Percentiles rank a stretch among this genome's conserved stretches.
Conservation (phyloP, 2,888 invertebrate genomes). For the Eugnorisma glareosa region DNA sequence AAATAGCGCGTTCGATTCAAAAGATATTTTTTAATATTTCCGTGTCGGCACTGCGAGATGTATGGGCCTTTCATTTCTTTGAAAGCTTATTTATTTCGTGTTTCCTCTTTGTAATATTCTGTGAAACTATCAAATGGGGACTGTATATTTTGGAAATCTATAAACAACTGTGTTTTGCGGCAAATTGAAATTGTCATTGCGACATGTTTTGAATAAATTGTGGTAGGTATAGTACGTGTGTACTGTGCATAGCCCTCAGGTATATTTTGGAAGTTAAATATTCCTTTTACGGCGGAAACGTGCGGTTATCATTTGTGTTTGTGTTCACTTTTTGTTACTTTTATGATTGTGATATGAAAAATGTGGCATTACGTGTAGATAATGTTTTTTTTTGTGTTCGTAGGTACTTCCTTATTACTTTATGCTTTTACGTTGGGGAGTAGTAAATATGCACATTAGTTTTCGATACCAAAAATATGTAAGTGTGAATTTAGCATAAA, state of each 20-base stretch:
- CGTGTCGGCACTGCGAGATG: conserved; percentile 52
- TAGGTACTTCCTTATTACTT: conserved; percentile 48
- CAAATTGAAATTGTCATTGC: conserved; percentile 58
- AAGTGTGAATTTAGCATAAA: background rate
- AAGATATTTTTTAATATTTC: conserved; percentile 74
- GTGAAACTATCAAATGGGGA: conserved; percentile 63
- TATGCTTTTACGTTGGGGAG: conserved; percentile 8
- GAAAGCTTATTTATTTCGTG: conserved; percentile 68
- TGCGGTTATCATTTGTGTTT: conserved; percentile 62
- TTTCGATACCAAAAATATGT: background rate
- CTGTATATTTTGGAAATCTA: conserved; percentile 40
- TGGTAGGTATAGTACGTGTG: conserved; percentile 17
- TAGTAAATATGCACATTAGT: background rate
- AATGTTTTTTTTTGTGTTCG: conserved; percentile 35
- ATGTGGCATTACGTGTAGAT: conserved; percentile 45
- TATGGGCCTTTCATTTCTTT: conserved; percentile 65
- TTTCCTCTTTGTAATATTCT: conserved; percentile 62
- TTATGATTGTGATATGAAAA: conserved; percentile 56
- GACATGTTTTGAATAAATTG: conserved; percentile 32
- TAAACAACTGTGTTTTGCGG: conserved; percentile 45
- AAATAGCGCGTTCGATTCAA: conserved; percentile 62
- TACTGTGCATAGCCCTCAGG: conserved; percentile 16
- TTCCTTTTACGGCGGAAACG: conserved; percentile 59
- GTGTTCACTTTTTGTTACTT: conserved; percentile 54
- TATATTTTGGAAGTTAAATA: conserved; percentile 60